Base-by-base conservation (phyloP, 2,797 vertebrate species). In the Enoplosus armatus region DNA sequence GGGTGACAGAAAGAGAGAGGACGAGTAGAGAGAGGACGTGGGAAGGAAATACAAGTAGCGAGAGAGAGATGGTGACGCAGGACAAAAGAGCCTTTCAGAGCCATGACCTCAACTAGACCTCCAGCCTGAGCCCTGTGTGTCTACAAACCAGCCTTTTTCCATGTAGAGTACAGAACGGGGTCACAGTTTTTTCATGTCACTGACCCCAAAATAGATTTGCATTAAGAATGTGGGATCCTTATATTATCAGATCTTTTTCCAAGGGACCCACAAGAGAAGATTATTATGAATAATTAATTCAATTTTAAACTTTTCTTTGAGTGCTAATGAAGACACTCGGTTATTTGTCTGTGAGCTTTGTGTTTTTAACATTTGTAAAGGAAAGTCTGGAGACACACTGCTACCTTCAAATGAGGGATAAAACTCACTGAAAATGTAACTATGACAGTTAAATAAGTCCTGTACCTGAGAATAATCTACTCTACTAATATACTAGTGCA, bases 21-120 rank as follows among this genome's bases (percentile, higher is more conserved):
- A 51, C 24, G 14, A 22, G 27, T 1, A 18, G 53, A 9, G 20
- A n/a, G 59, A 14, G n/a, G 39, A 3, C 3, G 2, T 26, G 29
- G 2, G 4, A 12, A 20, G 66, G 33, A 47, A 54, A 60, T 16
- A 14, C 4, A 48, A 11, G 12, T 37, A 31, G 27, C 26, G 29
- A 27, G 37, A 72, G 29, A 68, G 68, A 50, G 41, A 16, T 6
- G 6, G 31, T 39, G 76, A 60, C 1, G 6, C 37, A 61, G 70
- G n/a, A 67, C 72, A 62, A 24, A 77, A 75, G 64, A 72, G 64
- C 10, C 63, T 80, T 65, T 82, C 64, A 75, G 31, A 71, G 26
- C 18, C 33, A 31, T 68, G 72, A 83, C 87, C 82, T 89, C 77
- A 48, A 37, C 27, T 5, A 14, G 58, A 77, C 77, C 77, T 79